Evolutionary conservation across 2,797 vertebrate species (phyloP).

Genomic region (Hypotaenidia philippensis): DNA sequence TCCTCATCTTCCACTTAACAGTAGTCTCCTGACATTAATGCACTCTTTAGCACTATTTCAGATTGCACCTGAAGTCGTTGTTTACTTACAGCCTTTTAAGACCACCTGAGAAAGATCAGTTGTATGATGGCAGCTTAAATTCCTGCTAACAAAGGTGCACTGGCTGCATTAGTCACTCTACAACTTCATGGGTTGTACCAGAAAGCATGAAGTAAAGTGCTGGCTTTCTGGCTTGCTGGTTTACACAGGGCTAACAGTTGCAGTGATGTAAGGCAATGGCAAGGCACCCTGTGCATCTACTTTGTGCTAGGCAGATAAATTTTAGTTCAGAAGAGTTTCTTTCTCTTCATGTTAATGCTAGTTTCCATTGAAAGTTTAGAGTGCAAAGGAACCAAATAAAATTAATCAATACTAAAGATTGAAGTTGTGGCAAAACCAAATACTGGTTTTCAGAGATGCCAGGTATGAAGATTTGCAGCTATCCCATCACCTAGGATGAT

Average conservation of each 20-base stretch:
- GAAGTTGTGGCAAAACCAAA: neutral
- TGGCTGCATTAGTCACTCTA: neutral
- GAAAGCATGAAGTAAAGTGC: neutral
- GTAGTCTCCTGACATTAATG: neutral
- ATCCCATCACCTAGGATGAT: neutral
- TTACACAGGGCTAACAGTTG: neutral
- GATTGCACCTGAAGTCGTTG: neutral
- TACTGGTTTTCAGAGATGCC: neutral
- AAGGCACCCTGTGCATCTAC: neutral
- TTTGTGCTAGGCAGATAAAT: neutral
- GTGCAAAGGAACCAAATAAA: neutral
- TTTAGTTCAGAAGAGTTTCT: neutral
- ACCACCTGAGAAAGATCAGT: neutral
- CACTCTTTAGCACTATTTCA: neutral
- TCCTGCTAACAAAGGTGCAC: no score
- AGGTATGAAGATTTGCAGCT: neutral
- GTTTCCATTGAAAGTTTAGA: neutral
- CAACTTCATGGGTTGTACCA: fast-evolving
- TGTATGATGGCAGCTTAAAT: no score
- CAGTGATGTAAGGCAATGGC: neutral
- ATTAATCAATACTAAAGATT: neutral
- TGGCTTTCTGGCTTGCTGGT: neutral
- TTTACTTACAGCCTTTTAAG: neutral
- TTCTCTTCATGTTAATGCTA: neutral
- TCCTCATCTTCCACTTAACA: neutral